phyloP scores from a whole-genome alignment of 2,888 invertebrate species.

The Metallyticus violacea region DNA sequence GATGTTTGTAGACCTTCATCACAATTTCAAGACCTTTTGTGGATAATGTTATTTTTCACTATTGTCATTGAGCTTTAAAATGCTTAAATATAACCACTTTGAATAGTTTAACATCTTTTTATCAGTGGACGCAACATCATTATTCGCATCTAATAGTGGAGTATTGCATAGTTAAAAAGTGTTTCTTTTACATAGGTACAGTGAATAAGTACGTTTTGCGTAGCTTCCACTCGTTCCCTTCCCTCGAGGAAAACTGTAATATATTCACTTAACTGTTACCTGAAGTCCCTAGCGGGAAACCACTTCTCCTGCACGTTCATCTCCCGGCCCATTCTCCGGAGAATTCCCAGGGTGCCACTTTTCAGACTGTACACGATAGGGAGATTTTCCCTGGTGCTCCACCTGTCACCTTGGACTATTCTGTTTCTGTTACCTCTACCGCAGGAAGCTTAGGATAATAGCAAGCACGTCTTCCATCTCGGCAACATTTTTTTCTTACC shows the following conservation, averaged over 20 bases:
- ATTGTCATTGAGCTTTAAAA: no score
- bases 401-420: constrained; percentile 12
- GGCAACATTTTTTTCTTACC: not conserved
- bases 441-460: constrained; percentile 4
- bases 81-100: no score
- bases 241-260: not conserved
- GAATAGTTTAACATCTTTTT: no score
- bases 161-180: no score
- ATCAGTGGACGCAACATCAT: no score
- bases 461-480: constrained; percentile 8
- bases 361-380: not conserved
- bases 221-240: not conserved
- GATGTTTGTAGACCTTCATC: no score
- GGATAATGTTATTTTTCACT: no score
- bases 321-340: not conserved
- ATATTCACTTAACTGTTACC: not conserved
- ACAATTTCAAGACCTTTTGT: no score
- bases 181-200: no score
- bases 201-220: not conserved
- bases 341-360: not conserved
- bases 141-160: no score
- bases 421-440: not conserved
- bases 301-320: not conserved
- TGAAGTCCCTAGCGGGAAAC: not conserved
- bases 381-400: not conserved